Conservation (phyloP, 35 echinoderm and acorn worm genomes). For the Holothuria glaberrima region DNA sequence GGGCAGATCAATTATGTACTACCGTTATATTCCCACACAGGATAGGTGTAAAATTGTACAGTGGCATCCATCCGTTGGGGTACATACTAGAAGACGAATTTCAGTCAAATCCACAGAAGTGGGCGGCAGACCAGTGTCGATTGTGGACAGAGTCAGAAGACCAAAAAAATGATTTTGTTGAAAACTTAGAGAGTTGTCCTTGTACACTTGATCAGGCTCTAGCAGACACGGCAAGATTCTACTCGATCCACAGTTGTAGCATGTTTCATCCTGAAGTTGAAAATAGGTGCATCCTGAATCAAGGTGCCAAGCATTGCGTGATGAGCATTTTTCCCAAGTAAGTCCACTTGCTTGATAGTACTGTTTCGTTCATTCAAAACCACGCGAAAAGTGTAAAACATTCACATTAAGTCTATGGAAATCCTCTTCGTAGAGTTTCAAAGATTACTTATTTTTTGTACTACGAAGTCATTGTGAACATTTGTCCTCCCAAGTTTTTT, state of each 20-base stretch:
- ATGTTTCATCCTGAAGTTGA: constrained; percentile 12
- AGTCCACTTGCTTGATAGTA: neutral
- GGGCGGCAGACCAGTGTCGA: constrained; percentile 51
- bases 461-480: too few species aligned
- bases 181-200: constrained; percentile 23
- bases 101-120: constrained; percentile 39
- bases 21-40: too few species aligned
- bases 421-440: too few species aligned
- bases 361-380: neutral
- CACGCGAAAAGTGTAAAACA: neutral
- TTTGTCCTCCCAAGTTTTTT: too few species aligned
- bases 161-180: constrained; percentile 1
- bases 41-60: constrained; percentile 53
- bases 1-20: too few species aligned
- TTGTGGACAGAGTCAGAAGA: constrained; percentile 51
- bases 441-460: too few species aligned
- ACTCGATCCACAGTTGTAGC: constrained; percentile 5
- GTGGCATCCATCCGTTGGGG: constrained; percentile 67
- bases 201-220: constrained; percentile 56
- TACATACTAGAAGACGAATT: constrained; percentile 64
- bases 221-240: constrained; percentile 32
- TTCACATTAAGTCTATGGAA: too few species aligned
- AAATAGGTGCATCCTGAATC: constrained; percentile 9
- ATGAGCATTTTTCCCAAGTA: constrained; percentile 47
- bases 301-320: constrained; percentile 43